These are phyloP conservation scores for Ifrita kowaldi DNA, from an alignment of 2,113 vertebrate genomes.

Conservation along the genomic window DNA sequence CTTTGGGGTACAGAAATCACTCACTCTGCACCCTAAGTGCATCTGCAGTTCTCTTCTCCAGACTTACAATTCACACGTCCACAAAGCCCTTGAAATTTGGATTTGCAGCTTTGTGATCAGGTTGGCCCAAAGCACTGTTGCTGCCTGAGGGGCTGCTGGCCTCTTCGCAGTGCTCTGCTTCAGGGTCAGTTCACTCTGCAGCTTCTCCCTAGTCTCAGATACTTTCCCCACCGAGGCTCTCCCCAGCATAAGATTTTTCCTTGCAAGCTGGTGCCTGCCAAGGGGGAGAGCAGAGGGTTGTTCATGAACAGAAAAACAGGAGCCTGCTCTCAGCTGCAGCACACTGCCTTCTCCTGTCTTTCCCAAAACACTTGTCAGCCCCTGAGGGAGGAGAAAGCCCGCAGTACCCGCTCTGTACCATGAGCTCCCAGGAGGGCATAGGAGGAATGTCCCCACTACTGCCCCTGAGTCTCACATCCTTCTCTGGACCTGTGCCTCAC, in stretches of 20 bases:
- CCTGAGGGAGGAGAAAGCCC: not conserved
- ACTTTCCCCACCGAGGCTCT: rapidly evolving
- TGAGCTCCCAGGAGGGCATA: rapidly evolving
- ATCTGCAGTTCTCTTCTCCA: not conserved
- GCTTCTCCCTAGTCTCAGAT: not conserved
- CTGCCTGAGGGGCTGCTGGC: not conserved
- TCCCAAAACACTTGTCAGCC: not conserved
- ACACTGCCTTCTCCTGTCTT: not conserved
- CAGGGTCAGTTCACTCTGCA: not conserved
- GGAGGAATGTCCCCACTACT: not conserved
- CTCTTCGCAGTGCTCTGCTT: not conserved
- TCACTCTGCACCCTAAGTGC: too few species aligned
- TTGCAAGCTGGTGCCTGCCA: not conserved
- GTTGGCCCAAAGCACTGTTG: rapidly evolving
- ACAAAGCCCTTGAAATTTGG: not conserved
- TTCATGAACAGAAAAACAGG: not conserved
- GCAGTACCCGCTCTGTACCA: rapidly evolving
- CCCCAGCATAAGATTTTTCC: not conserved
- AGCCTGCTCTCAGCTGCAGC: not conserved
- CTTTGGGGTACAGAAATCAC: not conserved
- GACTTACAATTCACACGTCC: rapidly evolving
- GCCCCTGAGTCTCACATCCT: too few species aligned
- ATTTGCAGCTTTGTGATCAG: not conserved
- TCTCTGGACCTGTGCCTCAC: rapidly evolving
- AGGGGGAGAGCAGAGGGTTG: rapidly evolving